Conservation (phyloP, 2,888 invertebrate species). For the Trachelus troglodyta region DNA sequence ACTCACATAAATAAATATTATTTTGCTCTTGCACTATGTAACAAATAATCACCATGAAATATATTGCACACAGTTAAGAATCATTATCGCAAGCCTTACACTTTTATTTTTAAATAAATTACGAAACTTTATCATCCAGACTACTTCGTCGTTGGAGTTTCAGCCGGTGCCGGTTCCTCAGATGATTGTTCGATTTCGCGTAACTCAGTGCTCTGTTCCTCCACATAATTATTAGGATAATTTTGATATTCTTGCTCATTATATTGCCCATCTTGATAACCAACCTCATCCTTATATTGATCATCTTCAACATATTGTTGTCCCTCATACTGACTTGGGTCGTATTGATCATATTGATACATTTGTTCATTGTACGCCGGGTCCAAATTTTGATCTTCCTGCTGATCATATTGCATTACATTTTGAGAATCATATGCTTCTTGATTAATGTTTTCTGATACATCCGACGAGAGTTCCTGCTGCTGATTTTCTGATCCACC, state of each 20-base stretch:
- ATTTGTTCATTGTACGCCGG: conserved; percentile 37
- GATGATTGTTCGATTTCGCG: neutral
- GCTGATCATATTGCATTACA: conserved; percentile 11
- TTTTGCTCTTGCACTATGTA: neutral
- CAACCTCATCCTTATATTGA: neutral
- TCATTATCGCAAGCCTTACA: neutral
- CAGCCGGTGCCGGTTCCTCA: neutral
- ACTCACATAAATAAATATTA: neutral
- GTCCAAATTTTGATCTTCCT: conserved; percentile 11
- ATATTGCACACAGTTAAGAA: neutral
- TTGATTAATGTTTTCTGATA: neutral
- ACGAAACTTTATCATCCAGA: neutral
- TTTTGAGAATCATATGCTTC: neutral
- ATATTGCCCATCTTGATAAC: conserved; percentile 13
- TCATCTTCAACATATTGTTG: conserved; percentile 14
- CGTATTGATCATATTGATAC: conserved; percentile 48
- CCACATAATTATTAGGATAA: conserved; percentile 8
- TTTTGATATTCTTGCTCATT: conserved; percentile 17
- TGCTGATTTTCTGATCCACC: conserved; percentile 5
- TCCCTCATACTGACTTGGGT: conserved; percentile 43
- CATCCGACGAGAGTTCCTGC: neutral
- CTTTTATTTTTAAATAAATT: neutral
- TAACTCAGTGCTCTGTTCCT: neutral
- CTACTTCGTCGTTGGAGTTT: neutral
- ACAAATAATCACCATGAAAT: neutral